phyloP scores from a whole-genome alignment of 2,797 vertebrate species.

The Gymnodraco acuticeps region DNA sequence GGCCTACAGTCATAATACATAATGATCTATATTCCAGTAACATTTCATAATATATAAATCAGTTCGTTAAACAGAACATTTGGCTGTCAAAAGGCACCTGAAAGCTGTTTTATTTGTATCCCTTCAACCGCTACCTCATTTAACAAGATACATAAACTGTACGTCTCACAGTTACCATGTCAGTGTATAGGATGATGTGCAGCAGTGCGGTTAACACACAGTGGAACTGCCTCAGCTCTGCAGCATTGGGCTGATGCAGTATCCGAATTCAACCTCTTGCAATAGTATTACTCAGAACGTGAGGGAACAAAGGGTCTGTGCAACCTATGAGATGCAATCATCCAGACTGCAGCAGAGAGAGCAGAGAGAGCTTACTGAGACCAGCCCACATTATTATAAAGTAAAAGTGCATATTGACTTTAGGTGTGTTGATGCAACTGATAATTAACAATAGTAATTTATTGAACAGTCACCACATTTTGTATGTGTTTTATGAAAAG shows the following conservation, averaged over 20 bases:
- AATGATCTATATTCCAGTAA: neutral
- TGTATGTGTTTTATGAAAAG: neutral
- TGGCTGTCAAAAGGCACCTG: neutral
- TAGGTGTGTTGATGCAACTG: conserved; percentile 1
- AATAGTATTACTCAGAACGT: conserved; percentile 16
- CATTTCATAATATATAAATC: neutral
- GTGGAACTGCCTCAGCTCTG: conserved; percentile 22
- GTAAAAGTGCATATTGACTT: conserved; percentile 9
- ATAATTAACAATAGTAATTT: conserved; percentile 16
- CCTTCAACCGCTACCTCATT: neutral
- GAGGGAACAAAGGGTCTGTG: conserved; percentile 16
- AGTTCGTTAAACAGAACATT: neutral
- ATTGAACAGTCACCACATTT: neutral
- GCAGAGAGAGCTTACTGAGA: conserved; percentile 24
- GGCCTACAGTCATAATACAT: neutral
- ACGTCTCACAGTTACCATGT: conserved; percentile 5
- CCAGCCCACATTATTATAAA: conserved; percentile 19
- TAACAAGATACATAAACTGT: conserved; percentile 5
- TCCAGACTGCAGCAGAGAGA: conserved; percentile 30
- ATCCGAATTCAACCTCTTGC: conserved; percentile 21
- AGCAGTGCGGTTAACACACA: conserved; percentile 21
- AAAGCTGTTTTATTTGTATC: neutral
- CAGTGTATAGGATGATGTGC: conserved; percentile 32
- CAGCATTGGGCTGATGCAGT: conserved; percentile 47
- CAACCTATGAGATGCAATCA: conserved; percentile 31